Percentiles rank a stretch among this genome's conserved stretches.
Conservation (phyloP, 2,888 invertebrate species). For the Cenopis cana region DNA sequence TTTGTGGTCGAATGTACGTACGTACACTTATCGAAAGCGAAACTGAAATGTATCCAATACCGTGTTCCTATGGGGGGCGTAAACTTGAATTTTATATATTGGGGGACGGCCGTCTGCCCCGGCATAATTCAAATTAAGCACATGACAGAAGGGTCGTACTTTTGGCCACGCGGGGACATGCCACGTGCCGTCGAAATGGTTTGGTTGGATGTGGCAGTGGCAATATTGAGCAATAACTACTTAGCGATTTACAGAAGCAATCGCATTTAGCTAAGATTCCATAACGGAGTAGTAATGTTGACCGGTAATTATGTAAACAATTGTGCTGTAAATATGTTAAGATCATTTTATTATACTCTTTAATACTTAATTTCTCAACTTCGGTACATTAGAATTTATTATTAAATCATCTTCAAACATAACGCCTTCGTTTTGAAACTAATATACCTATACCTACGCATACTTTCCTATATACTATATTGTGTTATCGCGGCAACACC, state of each 20-base stretch:
- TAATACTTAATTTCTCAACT: too few relatives aligned
- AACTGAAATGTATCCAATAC: constrained; percentile 57
- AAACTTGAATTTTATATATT: constrained; percentile 71
- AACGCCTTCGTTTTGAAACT: too few relatives aligned
- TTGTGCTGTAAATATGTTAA: too few relatives aligned
- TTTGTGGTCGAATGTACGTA: constrained; percentile 31
- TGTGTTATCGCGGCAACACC: too few relatives aligned
- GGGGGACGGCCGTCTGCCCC: constrained; percentile 65
- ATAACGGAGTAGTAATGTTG: too few relatives aligned
- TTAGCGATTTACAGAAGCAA: neutral
- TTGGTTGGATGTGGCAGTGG: constrained; percentile 31
- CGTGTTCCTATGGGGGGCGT: constrained; percentile 57
- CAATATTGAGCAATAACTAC: constrained; percentile 6
- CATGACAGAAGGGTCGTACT: constrained; percentile 68
- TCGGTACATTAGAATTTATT: neutral
- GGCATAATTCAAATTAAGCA: constrained; percentile 81
- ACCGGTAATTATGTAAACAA: too few relatives aligned
- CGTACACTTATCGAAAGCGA: constrained; percentile 59
- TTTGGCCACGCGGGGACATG: constrained; percentile 33
- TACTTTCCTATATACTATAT: neutral
- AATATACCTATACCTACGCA: too few relatives aligned
- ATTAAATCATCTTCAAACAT: neutral
- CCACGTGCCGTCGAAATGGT: constrained; percentile 30
- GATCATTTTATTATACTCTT: too few relatives aligned
- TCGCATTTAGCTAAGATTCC: too few relatives aligned